phyloP scores from a whole-genome alignment of 2,113 vertebrate genomes.

The Colossoma macropomum region DNA sequence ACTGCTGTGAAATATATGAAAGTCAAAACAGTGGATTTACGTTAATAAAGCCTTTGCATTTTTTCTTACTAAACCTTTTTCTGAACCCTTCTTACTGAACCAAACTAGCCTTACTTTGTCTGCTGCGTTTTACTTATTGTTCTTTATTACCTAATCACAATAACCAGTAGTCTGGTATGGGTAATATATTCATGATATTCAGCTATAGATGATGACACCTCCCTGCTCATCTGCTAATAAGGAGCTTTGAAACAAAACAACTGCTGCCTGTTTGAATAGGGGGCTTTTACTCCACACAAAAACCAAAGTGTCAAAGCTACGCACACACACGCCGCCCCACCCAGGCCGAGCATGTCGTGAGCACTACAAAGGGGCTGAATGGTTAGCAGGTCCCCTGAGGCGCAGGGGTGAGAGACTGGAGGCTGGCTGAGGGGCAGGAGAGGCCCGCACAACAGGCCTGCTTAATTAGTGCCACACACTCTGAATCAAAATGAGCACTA shows the following conservation, averaged over 20 bases:
- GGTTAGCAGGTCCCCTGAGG: slow-evolving; percentile 35
- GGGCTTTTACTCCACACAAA: slow-evolving; percentile 5
- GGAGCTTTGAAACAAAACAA: not conserved
- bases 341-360: slow-evolving; percentile 44
- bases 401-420: slow-evolving; percentile 67
- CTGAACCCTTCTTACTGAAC: too few species aligned
- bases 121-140: not conserved
- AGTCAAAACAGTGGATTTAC: too few species aligned
- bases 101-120: too few species aligned
- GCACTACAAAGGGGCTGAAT: slow-evolving; percentile 38
- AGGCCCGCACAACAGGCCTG: slow-evolving; percentile 73
- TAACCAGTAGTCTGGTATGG: not conserved
- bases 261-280: slow-evolving; percentile 5
- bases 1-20: too few species aligned
- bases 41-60: too few species aligned
- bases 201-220: not conserved
- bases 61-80: too few species aligned
- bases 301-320: slow-evolving; percentile 3
- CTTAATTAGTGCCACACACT: slow-evolving; percentile 88
- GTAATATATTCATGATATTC: not conserved
- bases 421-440: slow-evolving; percentile 70
- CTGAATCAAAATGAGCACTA: slow-evolving; percentile 84
- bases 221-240: not conserved
- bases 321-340: slow-evolving; percentile 28
- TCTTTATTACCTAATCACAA: too few species aligned